Percentiles rank a stretch among this genome's conserved stretches.
Evolutionary conservation across 2,888 invertebrate species (phyloP).

Genomic region (Sminthurinus aureus): DNA sequence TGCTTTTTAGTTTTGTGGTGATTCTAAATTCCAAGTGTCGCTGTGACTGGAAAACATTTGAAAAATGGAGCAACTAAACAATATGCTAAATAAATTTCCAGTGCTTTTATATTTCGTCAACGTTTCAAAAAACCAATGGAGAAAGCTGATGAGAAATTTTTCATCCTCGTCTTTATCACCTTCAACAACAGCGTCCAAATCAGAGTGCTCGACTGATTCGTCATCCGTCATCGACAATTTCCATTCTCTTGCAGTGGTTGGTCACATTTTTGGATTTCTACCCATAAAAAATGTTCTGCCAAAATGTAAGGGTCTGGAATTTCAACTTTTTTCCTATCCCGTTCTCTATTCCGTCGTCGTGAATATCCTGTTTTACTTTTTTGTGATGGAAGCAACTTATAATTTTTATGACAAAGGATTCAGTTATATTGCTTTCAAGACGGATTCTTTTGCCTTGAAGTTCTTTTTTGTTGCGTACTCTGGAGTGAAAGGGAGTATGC

Average conservation of each 20-base stretch:
- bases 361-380: conserved; percentile 25
- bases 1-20: too few relatives aligned
- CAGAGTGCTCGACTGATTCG: too few relatives aligned
- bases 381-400: conserved; percentile 1
- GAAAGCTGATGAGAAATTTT: too few relatives aligned
- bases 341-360: conserved; percentile 2
- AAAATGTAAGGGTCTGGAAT: conserved; percentile 6
- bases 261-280: conserved; percentile 25
- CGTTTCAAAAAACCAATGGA: too few relatives aligned
- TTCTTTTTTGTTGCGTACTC: conserved; percentile 20
- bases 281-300: conserved; percentile 27
- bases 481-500: conserved; percentile 7
- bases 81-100: too few relatives aligned
- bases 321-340: conserved; percentile 25
- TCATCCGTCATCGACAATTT: conserved; percentile 17
- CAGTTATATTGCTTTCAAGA: conserved; percentile 1
- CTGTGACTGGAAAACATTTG: too few relatives aligned
- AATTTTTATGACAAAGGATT: not conserved
- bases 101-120: not conserved
- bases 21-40: too few relatives aligned
- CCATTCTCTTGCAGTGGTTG: conserved; percentile 26
- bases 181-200: too few relatives aligned
- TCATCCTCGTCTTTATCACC: too few relatives aligned
- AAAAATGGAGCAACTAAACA: too few relatives aligned
- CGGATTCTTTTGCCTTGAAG: conserved; percentile 24